Conservation (phyloP, 2,888 invertebrate genomes). For the Agonopterix alstromeriana region DNA sequence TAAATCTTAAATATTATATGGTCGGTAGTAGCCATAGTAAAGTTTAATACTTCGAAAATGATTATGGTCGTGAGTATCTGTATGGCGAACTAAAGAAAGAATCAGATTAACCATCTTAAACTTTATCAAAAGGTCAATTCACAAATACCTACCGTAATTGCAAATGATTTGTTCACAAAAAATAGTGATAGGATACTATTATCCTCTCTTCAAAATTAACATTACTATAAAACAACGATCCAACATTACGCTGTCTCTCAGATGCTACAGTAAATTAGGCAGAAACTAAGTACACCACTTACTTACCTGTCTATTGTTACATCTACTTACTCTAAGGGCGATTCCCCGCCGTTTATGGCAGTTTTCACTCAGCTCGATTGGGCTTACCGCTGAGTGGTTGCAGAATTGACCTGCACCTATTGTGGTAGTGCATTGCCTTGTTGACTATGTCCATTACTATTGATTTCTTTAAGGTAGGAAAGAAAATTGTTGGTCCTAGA, state of each 20-base stretch:
- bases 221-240: not conserved
- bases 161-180: no score
- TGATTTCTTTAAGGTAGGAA: not conserved
- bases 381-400: slow-evolving; percentile 33
- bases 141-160: no score
- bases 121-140: no score
- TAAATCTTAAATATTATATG: no score
- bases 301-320: slow-evolving; percentile 20
- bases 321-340: slow-evolving; percentile 27
- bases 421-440: slow-evolving; percentile 61
- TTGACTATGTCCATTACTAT: slow-evolving; percentile 13
- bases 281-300: slow-evolving; percentile 9
- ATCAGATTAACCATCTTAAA: no score
- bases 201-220: not conserved
- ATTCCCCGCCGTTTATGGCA: slow-evolving; percentile 60
- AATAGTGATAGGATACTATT: not conserved
- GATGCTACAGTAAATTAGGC: slow-evolving; percentile 13
- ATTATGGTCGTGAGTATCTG: no score
- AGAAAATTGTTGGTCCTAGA: not conserved
- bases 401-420: slow-evolving; percentile 37
- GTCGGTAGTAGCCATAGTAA: no score
- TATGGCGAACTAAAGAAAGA: no score
- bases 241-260: slow-evolving; percentile 21
- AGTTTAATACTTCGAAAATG: no score
- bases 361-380: slow-evolving; percentile 73